Conservation (phyloP, 2,797 vertebrate genomes). For the Rhyacichthys aspro region DNA sequence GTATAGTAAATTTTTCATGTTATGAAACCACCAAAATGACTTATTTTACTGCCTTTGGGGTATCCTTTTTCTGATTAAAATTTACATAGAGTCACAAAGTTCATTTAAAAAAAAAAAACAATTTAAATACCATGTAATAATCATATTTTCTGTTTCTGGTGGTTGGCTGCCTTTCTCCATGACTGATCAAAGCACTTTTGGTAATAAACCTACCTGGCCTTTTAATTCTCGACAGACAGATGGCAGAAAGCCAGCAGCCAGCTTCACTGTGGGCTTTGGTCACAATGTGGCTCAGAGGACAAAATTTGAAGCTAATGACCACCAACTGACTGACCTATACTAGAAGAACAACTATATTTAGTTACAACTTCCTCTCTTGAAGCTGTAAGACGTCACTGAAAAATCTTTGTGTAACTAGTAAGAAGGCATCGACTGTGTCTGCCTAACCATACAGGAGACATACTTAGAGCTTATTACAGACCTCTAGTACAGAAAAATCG, state of each 20-base stretch:
- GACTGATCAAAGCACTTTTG: slow-evolving; percentile 33
- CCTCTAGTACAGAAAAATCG: slow-evolving; percentile 25
- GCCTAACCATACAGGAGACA: slow-evolving; percentile 23
- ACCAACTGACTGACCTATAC: background rate
- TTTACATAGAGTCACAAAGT: no score
- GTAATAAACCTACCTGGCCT: slow-evolving; percentile 29
- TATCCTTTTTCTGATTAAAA: no score
- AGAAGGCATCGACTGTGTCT: background rate
- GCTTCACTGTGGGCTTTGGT: background rate
- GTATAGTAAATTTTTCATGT: no score
- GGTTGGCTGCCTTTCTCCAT: slow-evolving; percentile 37
- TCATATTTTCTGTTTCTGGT: background rate
- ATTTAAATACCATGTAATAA: background rate
- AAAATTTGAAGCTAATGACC: background rate
- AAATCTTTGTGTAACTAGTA: background rate
- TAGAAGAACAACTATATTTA: background rate
- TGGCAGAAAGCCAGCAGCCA: slow-evolving; percentile 12
- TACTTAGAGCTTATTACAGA: slow-evolving; percentile 22
- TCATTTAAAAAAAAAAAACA: no score
- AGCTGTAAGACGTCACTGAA: background rate
- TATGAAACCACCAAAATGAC: no score
- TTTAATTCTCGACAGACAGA: slow-evolving; percentile 13
- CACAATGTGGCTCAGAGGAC: background rate
- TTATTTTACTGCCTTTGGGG: no score
- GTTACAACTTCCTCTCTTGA: background rate